Conservation (phyloP, 2,113 vertebrate genomes). For the Rhineura floridana region DNA sequence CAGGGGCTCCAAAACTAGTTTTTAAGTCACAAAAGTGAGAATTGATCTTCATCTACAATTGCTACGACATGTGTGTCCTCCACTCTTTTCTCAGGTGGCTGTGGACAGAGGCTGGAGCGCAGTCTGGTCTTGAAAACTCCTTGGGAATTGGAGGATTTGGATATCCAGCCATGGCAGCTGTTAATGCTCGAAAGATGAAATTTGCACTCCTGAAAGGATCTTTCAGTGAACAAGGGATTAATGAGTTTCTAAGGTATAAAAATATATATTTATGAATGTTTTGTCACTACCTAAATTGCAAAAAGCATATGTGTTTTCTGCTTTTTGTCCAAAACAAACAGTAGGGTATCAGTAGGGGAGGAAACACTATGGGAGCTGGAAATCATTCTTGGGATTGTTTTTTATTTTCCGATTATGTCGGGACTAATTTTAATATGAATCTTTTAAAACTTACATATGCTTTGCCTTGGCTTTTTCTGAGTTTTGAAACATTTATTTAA, state of each 20-base stretch:
- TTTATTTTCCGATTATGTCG: neutral
- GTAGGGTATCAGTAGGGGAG: neutral
- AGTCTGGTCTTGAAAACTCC: conserved; percentile 88
- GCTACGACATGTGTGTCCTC: neutral
- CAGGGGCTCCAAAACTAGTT: neutral
- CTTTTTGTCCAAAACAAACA: too few relatives aligned
- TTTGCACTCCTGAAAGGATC: conserved; percentile 94
- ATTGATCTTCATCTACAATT: neutral
- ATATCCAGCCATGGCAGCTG: conserved; percentile 95
- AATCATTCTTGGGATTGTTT: neutral
- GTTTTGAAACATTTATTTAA: too few relatives aligned
- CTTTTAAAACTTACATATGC: neutral
- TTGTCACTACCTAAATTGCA: neutral
- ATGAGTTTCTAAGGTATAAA: conserved; percentile 82
- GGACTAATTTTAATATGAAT: neutral
- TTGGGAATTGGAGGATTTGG: conserved; percentile 96
- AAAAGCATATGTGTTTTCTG: neutral
- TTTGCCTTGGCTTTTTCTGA: too few relatives aligned
- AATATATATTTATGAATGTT: neutral
- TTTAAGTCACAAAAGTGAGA: neutral
- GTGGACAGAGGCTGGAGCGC: conserved; percentile 93
- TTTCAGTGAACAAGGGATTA: conserved; percentile 90
- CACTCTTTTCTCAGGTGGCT: conserved; percentile 76
- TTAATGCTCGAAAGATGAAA: conserved; percentile 96
- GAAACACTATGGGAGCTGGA: neutral